Conservation (phyloP, 1,140 invertebrate species). For the Bombus waltoni region DNA sequence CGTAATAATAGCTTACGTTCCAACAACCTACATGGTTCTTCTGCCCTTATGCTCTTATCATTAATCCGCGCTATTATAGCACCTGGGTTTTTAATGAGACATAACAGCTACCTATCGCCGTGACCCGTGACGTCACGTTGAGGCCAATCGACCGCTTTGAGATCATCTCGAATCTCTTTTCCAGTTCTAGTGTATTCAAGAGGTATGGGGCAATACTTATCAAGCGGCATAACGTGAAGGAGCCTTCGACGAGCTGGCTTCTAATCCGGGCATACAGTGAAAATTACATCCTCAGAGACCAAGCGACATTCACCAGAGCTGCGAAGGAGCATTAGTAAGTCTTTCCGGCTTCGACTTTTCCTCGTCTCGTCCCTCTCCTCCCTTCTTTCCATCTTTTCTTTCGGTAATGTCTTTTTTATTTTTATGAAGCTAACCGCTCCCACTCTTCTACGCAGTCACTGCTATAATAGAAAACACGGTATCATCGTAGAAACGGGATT, state of each 20-base stretch:
- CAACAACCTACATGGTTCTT: conserved; percentile 17
- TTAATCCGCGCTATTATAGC: conserved; percentile 54
- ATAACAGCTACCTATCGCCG: conserved; percentile 48
- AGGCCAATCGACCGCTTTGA: conserved; percentile 64
- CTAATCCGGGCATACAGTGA: conserved; percentile 77
- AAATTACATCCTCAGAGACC: conserved; percentile 74
- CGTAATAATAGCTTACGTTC: conserved; percentile 46
- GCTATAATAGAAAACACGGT: not conserved
- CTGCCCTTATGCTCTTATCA: conserved; percentile 41
- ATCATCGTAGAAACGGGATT: conserved; percentile 10
- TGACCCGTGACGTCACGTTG: conserved; percentile 56
- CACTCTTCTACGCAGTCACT: not conserved
- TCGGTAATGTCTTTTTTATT: not conserved
- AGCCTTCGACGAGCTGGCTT: conserved; percentile 69
- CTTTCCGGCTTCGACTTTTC: conserved; percentile 53
- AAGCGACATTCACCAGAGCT: conserved; percentile 64
- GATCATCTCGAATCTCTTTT: conserved; percentile 69
- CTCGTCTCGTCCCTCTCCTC: not conserved
- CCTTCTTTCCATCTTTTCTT: not conserved
- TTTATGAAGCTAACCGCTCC: not conserved
- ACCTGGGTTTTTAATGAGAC: conserved; percentile 60
- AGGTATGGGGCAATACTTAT: conserved; percentile 69
- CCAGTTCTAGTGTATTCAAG: conserved; percentile 61
- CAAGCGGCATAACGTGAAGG: conserved; percentile 55
- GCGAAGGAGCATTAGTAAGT: conserved; percentile 55